A percentile compares a stretch with the other conserved stretches of the same genome.
Conservation (phyloP, 1,140 invertebrate species). For the Apis laboriosa region DNA sequence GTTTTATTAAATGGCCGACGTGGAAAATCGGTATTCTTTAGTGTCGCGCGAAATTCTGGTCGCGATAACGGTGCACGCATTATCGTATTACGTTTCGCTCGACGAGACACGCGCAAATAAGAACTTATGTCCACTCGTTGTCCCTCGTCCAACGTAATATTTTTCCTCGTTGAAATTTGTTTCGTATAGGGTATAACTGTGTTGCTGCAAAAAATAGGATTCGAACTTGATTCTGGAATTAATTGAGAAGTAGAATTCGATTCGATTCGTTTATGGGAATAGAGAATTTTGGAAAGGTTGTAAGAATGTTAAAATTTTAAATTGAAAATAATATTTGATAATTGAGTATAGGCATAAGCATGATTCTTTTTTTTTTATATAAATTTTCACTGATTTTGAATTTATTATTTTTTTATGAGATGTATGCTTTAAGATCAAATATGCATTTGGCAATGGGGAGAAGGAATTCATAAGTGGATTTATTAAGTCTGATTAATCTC, state of each 20-base stretch:
- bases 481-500: no score
- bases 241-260: neutral
- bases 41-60: neutral
- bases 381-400: no score
- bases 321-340: no score
- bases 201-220: neutral
- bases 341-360: no score
- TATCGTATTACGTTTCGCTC: slow-evolving; percentile 40
- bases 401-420: no score
- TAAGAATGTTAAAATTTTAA: no score
- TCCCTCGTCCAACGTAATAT: slow-evolving; percentile 16
- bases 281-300: no score
- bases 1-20: neutral
- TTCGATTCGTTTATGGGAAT: no score
- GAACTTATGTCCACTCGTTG: slow-evolving; percentile 30
- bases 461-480: no score
- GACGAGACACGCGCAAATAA: slow-evolving; percentile 40
- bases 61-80: slow-evolving; percentile 27
- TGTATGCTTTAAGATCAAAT: no score
- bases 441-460: no score
- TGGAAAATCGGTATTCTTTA: slow-evolving; percentile 6
- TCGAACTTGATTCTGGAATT: neutral
- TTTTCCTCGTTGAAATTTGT: neutral
- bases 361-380: no score
- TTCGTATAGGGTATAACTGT: neutral